Evolutionary conservation across 2,888 invertebrate species (phyloP), one percentile per base, ranked within the genome.

Genomic region (Siphonodentalium dalli): DNA sequence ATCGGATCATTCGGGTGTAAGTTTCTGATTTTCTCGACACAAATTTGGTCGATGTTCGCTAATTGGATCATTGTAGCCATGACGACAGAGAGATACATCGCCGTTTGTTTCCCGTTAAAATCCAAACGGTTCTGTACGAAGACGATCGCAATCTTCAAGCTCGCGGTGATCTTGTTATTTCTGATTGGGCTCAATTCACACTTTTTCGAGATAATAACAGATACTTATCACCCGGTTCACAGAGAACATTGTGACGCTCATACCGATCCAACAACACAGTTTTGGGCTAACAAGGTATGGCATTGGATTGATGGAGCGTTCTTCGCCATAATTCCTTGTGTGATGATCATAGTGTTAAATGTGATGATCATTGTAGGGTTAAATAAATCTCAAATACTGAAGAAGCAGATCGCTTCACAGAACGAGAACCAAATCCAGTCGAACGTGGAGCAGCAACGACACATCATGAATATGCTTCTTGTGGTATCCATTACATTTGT

Each of bases 31-130:
- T 66, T 70, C 49, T 27, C 67, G 5, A 69, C 71, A 13, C 68
- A 68, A 26, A 63, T 67, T 28, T 58, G 68, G 4, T 61, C 65
- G 48, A 64, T 65, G 51, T 72, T 66, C 44, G 63, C 74, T 18
- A 73, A 72, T 54, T 77, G 77, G 77, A 58, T 75, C 11, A 54
- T 77, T 8, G 77, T 75, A 5, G 61, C 65, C 11, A 71, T 77
- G 69, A 74, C 74, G 9, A 46, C 66, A 3, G 77, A 77, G 49
- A 63, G 77, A 1, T 71, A 72, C 44, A 54, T 74, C 11, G 77
- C 75, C 15, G 71, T 77, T 15, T 71, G 68, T 66, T 69, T 71
- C 31, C 77, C 77, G 0, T 61, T 74, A 8, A 63, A 66, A 41
- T 71, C 74, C 1, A 68, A 59, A 33, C 54, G 52, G 2, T 42